Base-by-base conservation (phyloP, 2,888 invertebrate species). In the Volucella inflata region DNA sequence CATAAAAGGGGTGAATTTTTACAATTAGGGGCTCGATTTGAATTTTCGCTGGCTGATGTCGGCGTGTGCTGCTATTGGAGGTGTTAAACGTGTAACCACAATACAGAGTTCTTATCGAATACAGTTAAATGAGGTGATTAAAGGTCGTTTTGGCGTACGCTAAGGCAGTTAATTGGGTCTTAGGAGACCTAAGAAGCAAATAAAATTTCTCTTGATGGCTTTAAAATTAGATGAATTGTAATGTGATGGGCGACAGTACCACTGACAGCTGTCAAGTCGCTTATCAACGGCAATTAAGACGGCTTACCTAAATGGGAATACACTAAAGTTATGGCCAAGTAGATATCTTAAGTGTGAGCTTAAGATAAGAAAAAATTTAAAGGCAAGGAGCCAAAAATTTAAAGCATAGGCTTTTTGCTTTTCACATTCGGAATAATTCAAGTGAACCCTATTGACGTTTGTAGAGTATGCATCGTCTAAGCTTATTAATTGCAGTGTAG, bases 11-110 rank as follows among this genome's bases (percentile, higher is more conserved):
- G 76, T 81, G 64, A 85, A 40, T 67, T 71, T 57, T 44, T 21
- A 59, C 70, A 79, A 84, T 80, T 80, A 79, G 80, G 76, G 80
- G 71, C 62, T 71, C 57, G 85, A 85, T 68, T 70, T 79, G 59
- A 80, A 57, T 79, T 84, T 42, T 65, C 48, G 50, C 46, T 62
- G 74, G 53, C 60, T 51, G 62, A 64, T 16, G 40, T 65, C 44
- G 80, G 51, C 80, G 84, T 76, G 84, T 85, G 84, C 76, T 53
- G 46, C 6, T 65, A 67, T 48, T 50, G 8, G 60, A 85, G 85
- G 85, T 85, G 85, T 85, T 81, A 81, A 85, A 64, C 67, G 81
- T 85, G 72, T 81, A 65, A 48, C 59, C 59, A 38, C 65, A 70
- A 38, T 51, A 40, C 65, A 55, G 70, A 16, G 14, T 17, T 59